Evolutionary conservation across 2,888 invertebrate species (phyloP), one percentile per base, ranked within the genome.

Genomic region (Acrobasis consociella): DNA sequence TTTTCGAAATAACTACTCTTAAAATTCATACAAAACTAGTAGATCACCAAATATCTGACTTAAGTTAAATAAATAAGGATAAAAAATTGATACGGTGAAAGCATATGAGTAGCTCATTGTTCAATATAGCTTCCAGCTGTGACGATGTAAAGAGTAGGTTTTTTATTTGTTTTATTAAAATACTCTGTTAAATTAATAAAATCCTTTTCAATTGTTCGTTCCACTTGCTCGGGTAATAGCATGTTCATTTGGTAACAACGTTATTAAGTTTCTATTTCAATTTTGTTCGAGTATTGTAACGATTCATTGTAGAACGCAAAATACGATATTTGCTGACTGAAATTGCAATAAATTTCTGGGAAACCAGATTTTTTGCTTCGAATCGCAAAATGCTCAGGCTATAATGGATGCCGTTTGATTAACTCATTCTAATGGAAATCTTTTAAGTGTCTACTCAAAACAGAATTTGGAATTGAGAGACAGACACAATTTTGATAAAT

Each of bases 361-460:
- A 52, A 8, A 10, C 11, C 51, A 11, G 1, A 9, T 50, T 50
- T 16, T 15, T 16, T 50, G 17, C 22, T 31, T 13, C 16, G 51
- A 11, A 11, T 51, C 42, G 22, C 22, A 31, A 51, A 51, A 10
- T 51, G 11, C 11, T 51, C 51, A 9, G 17, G 42, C 11, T 51
- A 51, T 22, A 51, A 51, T 51, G 51, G 9, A 31, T 52, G n/a
- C 31, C 17, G 31, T 52, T 52, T 31, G 16, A 31, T 52, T 52
- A 46, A 5, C 11, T 52, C 13, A 17, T 52, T 52, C 52, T 52
- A 52, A 52, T 52, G 52, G 52, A 52, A 52, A 52, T 52, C 11
- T 31, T 52, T 52, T 52, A 52, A 46, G 46, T 52, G 13, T 52
- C 13, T 31, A 22, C 8, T 52, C 31, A n/a, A 52, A 52, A 31